Evolutionary conservation across 2,797 vertebrate genomes (phyloP).

Genomic region (Tragopan temminckii): DNA sequence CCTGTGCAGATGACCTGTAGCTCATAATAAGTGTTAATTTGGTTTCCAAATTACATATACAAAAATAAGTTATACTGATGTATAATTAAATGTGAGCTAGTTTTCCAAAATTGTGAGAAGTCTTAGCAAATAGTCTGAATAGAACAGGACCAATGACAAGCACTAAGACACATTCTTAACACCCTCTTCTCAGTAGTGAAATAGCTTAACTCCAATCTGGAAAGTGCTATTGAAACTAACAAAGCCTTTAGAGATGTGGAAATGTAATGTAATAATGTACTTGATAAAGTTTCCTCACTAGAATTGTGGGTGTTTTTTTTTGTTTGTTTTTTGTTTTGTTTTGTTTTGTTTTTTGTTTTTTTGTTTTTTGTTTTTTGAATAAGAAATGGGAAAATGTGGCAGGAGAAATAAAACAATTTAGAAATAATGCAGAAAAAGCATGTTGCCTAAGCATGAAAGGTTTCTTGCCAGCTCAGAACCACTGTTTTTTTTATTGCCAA

Average conservation of each 20-base stretch:
- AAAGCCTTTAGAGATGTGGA: background rate
- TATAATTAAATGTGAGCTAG: background rate
- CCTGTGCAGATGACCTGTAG: background rate
- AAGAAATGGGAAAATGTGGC: background rate
- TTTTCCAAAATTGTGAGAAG: background rate
- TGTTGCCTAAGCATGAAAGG: background rate
- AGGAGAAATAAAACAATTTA: background rate
- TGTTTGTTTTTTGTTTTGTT: too few species aligned
- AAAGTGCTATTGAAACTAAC: background rate
- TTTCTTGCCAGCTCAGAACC: background rate
- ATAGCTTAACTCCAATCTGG: background rate
- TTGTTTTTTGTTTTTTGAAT: background rate
- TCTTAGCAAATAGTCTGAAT: background rate
- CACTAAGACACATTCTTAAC: background rate
- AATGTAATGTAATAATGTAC: background rate
- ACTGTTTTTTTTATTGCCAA: background rate
- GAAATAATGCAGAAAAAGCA: background rate
- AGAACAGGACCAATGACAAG: background rate
- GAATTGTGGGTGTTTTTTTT: background rate
- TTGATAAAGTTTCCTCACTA: background rate
- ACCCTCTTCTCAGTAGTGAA: background rate
- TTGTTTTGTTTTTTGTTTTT: too few species aligned
- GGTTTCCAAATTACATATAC: background rate
- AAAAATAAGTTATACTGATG: rapidly evolving
- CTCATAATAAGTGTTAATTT: background rate